Evolutionary conservation across 1,140 invertebrate genomes (phyloP).

Genomic region (Rhagoletis pomonella): DNA sequence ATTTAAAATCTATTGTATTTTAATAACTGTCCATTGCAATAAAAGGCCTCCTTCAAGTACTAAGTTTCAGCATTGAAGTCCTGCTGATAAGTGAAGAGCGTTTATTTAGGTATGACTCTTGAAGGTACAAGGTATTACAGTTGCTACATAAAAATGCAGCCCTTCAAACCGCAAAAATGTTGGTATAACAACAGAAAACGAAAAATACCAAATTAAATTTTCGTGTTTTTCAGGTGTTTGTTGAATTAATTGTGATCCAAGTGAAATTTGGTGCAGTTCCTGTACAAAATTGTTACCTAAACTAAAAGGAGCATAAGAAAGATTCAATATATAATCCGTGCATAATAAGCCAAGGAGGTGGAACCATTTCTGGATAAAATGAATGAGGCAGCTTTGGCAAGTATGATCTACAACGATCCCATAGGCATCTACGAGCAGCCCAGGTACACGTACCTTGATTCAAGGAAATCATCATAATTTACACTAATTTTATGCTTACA

Average conservation of each 20-base stretch:
- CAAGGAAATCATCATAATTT: background rate
- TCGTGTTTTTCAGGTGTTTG: background rate
- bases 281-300: too few species aligned
- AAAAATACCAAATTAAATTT: background rate
- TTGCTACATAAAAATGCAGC: background rate
- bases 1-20: too few species aligned
- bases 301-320: too few species aligned
- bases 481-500: background rate
- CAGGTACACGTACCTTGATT: slow-evolving; percentile 61
- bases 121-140: background rate
- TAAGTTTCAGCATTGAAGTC: too few species aligned
- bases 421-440: slow-evolving; percentile 92
- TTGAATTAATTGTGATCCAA: background rate
- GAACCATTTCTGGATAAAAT: slow-evolving; percentile 72
- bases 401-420: slow-evolving; percentile 88
- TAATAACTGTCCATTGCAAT: too few species aligned
- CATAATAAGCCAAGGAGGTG: background rate
- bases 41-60: too few species aligned
- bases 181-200: slow-evolving; percentile 54
- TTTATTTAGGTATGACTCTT: too few species aligned
- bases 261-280: background rate
- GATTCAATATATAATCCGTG: too few species aligned
- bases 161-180: slow-evolving; percentile 56
- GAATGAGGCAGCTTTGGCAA: slow-evolving; percentile 84
- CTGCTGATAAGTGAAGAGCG: background rate